Evolutionary conservation across 2,797 vertebrate genomes (phyloP), one percentile per base, ranked within the genome.

Genomic region (Margarornis squamiger): DNA sequence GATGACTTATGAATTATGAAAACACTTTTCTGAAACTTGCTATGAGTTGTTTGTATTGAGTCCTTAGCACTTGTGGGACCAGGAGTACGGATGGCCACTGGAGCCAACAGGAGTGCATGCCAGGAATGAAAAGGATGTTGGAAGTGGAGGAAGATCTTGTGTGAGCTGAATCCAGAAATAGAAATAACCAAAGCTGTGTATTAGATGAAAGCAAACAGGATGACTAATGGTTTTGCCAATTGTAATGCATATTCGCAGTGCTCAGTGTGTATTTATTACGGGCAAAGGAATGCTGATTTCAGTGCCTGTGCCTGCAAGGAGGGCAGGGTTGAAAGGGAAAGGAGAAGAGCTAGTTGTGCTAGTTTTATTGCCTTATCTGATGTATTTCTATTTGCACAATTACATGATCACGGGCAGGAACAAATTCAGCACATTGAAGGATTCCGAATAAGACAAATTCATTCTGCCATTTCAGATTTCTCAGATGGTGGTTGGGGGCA

Each of bases 1-100:
- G 49, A 66, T 77, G 30, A 55, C 79, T 70, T 79, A 85, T 78
- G 39, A 90, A 94, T 86, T 95, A 86, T 82, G 91, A 55, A 89
- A 94, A 62, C 52, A 54, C 41, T 51, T 81, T 65, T 58, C 41
- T 62, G 51, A 72, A 92, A 70, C 54, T 90, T 84, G 36, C 24
- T 79, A 2, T 43, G 49, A 54, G 29, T 61, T 87, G 38, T 65
- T 82, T 2, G 0, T 58, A 26, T 49, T 46, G 51, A 55, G 34
- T 81, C 45, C 55, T 81, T 38, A 43, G 71, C 36, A 7, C 51
- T 32, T 65, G n/a, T 72, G n/a, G 49, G 38, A 73, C 61, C 34
- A 30, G 48, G 39, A 63, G 36, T 39, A 26, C 13, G 10, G 24
- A 18, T 22, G 55, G 63, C 41, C 59, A 41, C n/a, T 41, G 39